These are phyloP conservation scores for Macrocentrus cingulum DNA, from an alignment of 1,140 invertebrate species.

Conservation along the genomic window DNA sequence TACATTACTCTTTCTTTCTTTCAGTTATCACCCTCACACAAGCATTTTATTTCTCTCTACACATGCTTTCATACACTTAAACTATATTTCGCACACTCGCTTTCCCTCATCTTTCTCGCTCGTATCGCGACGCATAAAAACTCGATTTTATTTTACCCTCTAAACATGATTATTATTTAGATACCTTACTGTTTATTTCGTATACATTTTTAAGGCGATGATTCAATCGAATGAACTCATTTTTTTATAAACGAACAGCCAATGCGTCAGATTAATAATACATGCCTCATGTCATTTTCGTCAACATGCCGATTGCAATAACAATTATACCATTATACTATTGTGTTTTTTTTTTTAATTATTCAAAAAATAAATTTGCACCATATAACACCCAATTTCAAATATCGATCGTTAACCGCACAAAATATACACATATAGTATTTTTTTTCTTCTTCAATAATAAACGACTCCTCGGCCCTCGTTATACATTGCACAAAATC, in stretches of 20 bases:
- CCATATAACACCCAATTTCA: no score
- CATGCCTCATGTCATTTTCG: neutral
- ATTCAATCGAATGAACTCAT: slow-evolving; percentile 61
- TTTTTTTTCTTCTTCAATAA: neutral
- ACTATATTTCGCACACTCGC: slow-evolving; percentile 12
- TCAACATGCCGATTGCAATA: neutral
- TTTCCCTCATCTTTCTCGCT: slow-evolving; percentile 33
- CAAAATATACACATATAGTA: neutral
- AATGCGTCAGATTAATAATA: slow-evolving; percentile 46
- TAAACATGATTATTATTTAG: slow-evolving; percentile 60
- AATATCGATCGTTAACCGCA: neutral
- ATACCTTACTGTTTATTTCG: slow-evolving; percentile 60
- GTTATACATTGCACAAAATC: slow-evolving; percentile 26
- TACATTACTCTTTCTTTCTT: slow-evolving; percentile 39
- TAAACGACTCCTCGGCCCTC: neutral
- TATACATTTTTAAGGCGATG: slow-evolving; percentile 63
- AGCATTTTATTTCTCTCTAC: slow-evolving; percentile 25
- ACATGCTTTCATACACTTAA: slow-evolving; percentile 18
- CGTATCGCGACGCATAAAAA: slow-evolving; percentile 55
- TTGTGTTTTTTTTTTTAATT: neutral
- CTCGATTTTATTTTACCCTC: slow-evolving; percentile 47
- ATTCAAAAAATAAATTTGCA: neutral
- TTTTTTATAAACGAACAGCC: slow-evolving; percentile 53
- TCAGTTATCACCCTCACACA: slow-evolving; percentile 24
- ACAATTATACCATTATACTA: neutral